Percentiles rank a stretch among this genome's conserved stretches.
Evolutionary conservation across 2,113 vertebrate species (phyloP).

Genomic region (Ceuthmochares aereus): DNA sequence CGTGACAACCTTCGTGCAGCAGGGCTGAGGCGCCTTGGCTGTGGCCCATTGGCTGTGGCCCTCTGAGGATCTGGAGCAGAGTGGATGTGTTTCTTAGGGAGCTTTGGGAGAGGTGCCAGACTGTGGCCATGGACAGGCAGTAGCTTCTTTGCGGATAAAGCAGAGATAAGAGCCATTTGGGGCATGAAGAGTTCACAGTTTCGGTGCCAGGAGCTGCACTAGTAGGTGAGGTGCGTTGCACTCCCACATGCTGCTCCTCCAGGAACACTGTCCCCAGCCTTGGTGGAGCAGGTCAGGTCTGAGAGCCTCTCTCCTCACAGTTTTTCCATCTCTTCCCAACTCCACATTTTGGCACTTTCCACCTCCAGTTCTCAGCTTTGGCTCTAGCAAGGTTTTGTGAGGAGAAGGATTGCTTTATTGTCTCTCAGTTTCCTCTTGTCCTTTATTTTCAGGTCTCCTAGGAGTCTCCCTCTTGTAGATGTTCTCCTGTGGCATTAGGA

Average conservation of each 20-base stretch:
- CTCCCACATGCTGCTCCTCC: rapidly evolving
- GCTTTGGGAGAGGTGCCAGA: background rate
- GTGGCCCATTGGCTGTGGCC: too few relatives aligned
- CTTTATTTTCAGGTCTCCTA: background rate
- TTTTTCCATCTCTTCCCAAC: background rate
- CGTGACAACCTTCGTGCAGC: background rate
- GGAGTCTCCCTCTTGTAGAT: background rate
- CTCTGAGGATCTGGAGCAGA: background rate
- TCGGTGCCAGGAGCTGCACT: background rate
- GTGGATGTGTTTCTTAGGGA: background rate
- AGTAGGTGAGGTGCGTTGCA: background rate
- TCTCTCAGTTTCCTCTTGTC: background rate
- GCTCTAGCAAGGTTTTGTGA: background rate
- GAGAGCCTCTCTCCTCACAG: background rate
- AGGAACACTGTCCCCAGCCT: background rate
- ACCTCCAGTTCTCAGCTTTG: constrained; percentile 4
- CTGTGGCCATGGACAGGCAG: background rate
- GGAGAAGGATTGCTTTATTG: background rate
- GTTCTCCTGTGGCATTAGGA: background rate
- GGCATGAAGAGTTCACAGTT: background rate
- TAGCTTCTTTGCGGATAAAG: background rate
- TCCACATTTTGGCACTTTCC: background rate
- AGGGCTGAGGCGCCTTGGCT: rapidly evolving
- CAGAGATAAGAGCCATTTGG: background rate
- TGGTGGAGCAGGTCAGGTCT: background rate